Evolutionary conservation across 2,888 invertebrate species (phyloP), one percentile per base, ranked within the genome.

Genomic region (Chrysodeixis includens): DNA sequence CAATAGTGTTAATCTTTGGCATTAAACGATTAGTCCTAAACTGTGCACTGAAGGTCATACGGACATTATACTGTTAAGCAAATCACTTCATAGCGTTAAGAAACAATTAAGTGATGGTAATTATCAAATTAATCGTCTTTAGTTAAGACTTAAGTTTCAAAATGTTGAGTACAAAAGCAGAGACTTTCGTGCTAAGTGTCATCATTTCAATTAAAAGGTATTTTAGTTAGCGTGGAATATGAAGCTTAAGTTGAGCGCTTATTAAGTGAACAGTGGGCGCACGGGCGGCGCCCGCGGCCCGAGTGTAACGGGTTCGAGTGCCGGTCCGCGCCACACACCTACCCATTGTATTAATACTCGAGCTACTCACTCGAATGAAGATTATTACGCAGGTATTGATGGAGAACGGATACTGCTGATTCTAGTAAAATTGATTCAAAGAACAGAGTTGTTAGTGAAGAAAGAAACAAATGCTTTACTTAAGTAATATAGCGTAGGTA

Each of bases 221-320:
- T 16, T 49, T 52, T 14, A 49, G 18, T 30, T 40, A 32, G 46
- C 54, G 40, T n/a, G n/a, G n/a, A 30, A 6, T 51, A 56, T 22
- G 30, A 32, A 26, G 53, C 18, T 57, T 10, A 30, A 55, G 46
- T 54, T 46, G 26, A 18, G 9, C 49, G 14, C 32, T 44, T 49
- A 63, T 60, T 44, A 60, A 61, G 44, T 44, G 60, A 56, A 6
- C 60, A 60, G 71, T 52, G 60, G 63, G 61, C 65, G 74, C 57
- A 73, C 46, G 57, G 63, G 61, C 65, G 74, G 53, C 20, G 56
- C 66, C 75, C 64, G 59, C 57, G 51, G 51, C 55, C 54, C 18
- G 61, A 55, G 60, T 22, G 16, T 72, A 75, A 75, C 74, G 74
- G 74, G 69, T 72, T 72, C 51, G 44, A 59, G 32, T 62, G 52